Evolutionary conservation across 2,888 invertebrate species (phyloP).

Genomic region (Epinotia bilunana): DNA sequence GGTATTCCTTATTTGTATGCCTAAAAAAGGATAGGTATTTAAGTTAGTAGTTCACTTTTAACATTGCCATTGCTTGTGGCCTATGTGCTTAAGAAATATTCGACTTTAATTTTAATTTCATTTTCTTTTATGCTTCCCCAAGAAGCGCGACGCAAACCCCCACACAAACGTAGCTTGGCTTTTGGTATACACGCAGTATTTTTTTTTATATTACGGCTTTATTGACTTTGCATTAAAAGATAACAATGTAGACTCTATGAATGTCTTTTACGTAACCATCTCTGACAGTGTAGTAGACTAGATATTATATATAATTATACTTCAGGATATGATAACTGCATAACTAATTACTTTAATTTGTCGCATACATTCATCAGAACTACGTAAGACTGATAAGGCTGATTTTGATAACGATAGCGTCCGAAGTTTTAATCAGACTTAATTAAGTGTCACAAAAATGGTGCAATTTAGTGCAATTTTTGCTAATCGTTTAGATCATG

Average conservation of each 20-base stretch:
- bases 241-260: neutral
- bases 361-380: neutral
- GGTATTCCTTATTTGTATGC: too few species aligned
- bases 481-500: too few species aligned
- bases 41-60: too few species aligned
- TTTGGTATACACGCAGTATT: too few species aligned
- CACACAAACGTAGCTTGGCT: too few species aligned
- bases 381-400: neutral
- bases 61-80: too few species aligned
- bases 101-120: too few species aligned
- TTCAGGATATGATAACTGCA: neutral
- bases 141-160: neutral
- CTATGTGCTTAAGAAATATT: too few species aligned
- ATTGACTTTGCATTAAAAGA: neutral
- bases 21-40: too few species aligned
- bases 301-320: neutral
- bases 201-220: neutral
- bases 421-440: neutral
- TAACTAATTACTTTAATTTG: neutral
- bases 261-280: neutral
- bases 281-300: neutral
- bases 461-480: neutral
- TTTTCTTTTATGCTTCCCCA: too few species aligned
- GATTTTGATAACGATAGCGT: neutral
- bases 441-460: neutral